Conservation (phyloP, 2,888 invertebrate genomes). For the Pycnomerus fuliginosus region DNA sequence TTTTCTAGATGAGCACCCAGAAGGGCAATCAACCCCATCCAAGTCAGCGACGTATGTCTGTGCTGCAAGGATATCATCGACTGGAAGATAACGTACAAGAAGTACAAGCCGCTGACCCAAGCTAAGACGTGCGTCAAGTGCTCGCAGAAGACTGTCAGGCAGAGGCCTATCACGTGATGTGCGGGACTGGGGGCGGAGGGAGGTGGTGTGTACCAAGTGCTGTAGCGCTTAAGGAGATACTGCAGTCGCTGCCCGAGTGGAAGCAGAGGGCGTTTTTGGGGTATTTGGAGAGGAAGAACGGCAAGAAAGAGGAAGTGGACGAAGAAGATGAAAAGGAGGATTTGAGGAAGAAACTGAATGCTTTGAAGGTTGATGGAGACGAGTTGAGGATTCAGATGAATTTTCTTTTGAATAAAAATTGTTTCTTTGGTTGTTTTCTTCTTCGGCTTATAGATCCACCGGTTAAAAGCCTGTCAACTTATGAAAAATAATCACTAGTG, state of each 20-base stretch:
- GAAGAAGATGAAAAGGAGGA: conserved; percentile 49
- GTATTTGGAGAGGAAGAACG: conserved; percentile 57
- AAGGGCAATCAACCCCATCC: conserved; percentile 73
- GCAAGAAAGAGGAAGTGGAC: conserved; percentile 34
- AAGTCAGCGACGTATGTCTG: conserved; percentile 75
- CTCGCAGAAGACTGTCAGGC: conserved; percentile 67
- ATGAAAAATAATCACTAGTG: no score
- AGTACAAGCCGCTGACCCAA: conserved; percentile 81
- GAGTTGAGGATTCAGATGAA: conserved; percentile 38
- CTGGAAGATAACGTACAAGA: conserved; percentile 95
- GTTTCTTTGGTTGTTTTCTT: no score
- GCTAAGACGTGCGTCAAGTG: conserved; percentile 74
- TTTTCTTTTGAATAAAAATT: conserved; percentile 39
- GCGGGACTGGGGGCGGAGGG: conserved; percentile 67
- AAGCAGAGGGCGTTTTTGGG: conserved; percentile 74
- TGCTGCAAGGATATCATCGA: conserved; percentile 85
- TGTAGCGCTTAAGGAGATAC: conserved; percentile 66
- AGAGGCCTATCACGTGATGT: conserved; percentile 83
- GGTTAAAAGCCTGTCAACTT: no score
- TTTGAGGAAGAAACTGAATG: conserved; percentile 53
- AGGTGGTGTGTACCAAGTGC: conserved; percentile 80
- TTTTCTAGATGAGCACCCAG: no score
- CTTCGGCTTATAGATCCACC: no score
- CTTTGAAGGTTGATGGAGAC: conserved; percentile 49
- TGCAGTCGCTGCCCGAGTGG: conserved; percentile 75